Base-by-base conservation (phyloP, 2,888 invertebrate species). In the Dynastes hyllus region DNA sequence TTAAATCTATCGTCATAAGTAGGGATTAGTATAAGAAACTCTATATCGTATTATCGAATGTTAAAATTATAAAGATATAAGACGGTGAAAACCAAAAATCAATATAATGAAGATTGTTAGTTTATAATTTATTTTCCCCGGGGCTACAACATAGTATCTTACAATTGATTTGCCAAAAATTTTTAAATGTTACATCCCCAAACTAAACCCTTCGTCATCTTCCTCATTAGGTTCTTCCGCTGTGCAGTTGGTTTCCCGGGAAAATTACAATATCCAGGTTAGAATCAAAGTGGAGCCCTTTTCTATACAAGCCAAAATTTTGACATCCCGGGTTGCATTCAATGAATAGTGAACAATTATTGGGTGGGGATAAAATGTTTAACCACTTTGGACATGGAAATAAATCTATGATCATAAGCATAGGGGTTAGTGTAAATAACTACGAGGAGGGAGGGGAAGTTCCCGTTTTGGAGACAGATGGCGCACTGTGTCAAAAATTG, bases 231-330 rank as follows among this genome's bases (percentile, higher is more conserved):
- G 1, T 9, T 63, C 2, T 80, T 78, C 78, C 73, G 63, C 77
- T 45, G 77, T 77, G 50, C 80, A 81, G 22, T 76, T 76, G 9
- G 78, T 78, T 69, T 76, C 76, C 73, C 78, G 16, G 67, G 58
- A 69, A 77, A 80, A 61, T 81, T 77, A 70, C 81, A 81, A 55
- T 77, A 58, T 29, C 78, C 73, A 11, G 16, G 2, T 37, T 70
- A 16, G 73, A 16, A 29, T 78, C 77, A 63, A 78, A 81, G 37
- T 78, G 69, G 5, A 80, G 69, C 22, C 67, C 61, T 16, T n/a
- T n/a, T 73, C 53, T 6, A 77, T 76, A 27, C 81, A 81, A 55
- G 71, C 65, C 37, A 76, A 45, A 1, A 79, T 16, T n/a, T 8
- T 8, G 70, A 65, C 37, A 32, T 29, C 6, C 76, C 81, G 63